A percentile compares a stretch with the other conserved stretches of the same genome.
Conservation (phyloP, 2,113 vertebrate species). For the Rousettus leschenaultii region DNA sequence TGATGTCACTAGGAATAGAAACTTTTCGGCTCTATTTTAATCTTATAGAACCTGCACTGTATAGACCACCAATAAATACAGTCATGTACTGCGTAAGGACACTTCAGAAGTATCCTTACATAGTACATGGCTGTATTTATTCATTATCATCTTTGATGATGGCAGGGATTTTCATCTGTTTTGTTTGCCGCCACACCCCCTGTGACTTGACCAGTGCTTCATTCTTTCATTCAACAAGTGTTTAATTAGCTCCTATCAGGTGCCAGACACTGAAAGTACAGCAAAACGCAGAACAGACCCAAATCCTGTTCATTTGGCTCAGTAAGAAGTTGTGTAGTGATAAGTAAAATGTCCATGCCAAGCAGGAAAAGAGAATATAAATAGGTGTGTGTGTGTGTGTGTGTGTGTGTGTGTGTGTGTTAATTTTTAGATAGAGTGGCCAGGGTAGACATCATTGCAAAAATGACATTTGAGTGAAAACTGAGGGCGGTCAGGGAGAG, state of each 20-base stretch:
- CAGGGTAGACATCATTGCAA: not conserved
- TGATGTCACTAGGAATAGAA: not conserved
- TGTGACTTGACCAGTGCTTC: not conserved
- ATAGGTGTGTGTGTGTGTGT: too few species aligned
- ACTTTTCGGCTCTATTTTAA: not conserved
- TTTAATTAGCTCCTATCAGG: not conserved
- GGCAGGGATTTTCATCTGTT: not conserved
- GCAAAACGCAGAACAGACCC: not conserved
- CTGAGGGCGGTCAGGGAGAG: accelerated
- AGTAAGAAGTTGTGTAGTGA: not conserved
- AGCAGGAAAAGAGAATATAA: not conserved
- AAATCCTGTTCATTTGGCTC: not conserved
- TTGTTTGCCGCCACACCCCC: not conserved
- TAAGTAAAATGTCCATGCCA: not conserved
- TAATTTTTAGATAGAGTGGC: not conserved
- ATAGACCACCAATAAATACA: too few species aligned
- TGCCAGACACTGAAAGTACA: not conserved
- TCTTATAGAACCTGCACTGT: not conserved
- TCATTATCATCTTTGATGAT: not conserved
- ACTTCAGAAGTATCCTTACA: too few species aligned
- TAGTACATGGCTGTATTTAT: not conserved
- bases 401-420: not conserved
- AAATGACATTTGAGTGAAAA: not conserved
- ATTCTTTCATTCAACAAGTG: not conserved
- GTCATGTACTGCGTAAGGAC: too few species aligned